Evolutionary conservation across 2,113 vertebrate genomes (phyloP), one percentile per base, ranked within the genome.

Genomic region (Chrysochloris asiatica): DNA sequence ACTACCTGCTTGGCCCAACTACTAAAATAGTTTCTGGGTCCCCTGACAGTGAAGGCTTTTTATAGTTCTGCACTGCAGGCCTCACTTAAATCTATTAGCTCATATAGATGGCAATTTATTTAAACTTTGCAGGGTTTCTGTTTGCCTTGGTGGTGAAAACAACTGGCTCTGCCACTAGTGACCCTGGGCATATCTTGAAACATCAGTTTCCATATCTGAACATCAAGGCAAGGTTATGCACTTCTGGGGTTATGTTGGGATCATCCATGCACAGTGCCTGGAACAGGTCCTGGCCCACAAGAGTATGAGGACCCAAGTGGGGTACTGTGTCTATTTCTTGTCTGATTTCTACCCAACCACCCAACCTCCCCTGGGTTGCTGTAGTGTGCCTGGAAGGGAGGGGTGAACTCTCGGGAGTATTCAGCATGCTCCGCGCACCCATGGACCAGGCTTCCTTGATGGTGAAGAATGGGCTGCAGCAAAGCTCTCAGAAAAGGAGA

Each of bases 121-220:
- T 98, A 98, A 98, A 98, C 98, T 98, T 98, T 94, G 96, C 98
- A 84, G 96, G 47, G 43, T 78, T 96, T 89, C 86, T 84, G 83
- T 83, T 90, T 81, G 94, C 97, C 97, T 96, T 84, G 83, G 83
- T 92, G 86, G 94, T 59, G 45, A 43, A 94, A 88, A 83, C 19
- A 36, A 47, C 36, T 28, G 61, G 54, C 63, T 89, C 75, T 88
- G 92, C 59, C 69, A 24, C 28, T 50, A 9, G 12, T 28, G 80
- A 95, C 83, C 80, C 80, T 22, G 33, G 84, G 87, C 41, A 47
- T 19, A 26, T 56, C 88, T 67, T 17, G 1, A 88, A 88, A 59
- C 8, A 90, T 83, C 67, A 7, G 83, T 72, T 36, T 76, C 90
- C 65, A 0, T 0, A 26, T 88, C 63, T 14, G 41, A 36, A 14